Conservation (phyloP, 2,888 invertebrate genomes). For the Lamproptera curius region DNA sequence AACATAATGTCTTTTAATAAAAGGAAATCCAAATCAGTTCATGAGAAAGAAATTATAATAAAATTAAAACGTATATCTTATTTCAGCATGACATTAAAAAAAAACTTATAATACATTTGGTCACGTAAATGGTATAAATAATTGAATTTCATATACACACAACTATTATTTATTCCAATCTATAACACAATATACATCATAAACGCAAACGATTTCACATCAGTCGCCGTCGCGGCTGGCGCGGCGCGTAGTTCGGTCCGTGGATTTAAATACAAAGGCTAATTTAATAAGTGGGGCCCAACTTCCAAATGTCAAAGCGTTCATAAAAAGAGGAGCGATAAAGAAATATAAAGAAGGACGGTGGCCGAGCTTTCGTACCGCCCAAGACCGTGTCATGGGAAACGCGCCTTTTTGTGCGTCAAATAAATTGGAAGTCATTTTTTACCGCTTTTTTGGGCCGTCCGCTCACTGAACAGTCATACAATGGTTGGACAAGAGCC, state of each 20-base stretch:
- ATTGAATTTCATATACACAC: no score
- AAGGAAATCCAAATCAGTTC: no score
- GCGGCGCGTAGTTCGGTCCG: conserved; percentile 63
- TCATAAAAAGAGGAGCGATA: conserved; percentile 54
- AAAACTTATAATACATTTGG: no score
- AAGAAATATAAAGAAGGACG: conserved; percentile 63
- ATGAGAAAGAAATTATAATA: no score
- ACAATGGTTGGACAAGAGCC: conserved; percentile 75
- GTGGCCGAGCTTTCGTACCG: conserved; percentile 52
- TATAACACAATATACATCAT: no score
- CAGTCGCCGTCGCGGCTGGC: conserved; percentile 51
- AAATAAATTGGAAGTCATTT: conserved; percentile 77
- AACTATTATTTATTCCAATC: no score
- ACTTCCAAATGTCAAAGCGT: conserved; percentile 71
- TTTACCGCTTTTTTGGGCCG: conserved; percentile 54
- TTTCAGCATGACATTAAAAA: no score
- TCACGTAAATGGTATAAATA: no score
- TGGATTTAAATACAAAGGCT: conserved; percentile 76
- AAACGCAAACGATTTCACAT: no score
- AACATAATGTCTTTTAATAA: no score
- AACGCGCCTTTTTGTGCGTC: conserved; percentile 66
- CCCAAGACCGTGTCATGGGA: conserved; percentile 69
- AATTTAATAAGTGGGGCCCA: conserved; percentile 74
- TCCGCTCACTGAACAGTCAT: conserved; percentile 59
- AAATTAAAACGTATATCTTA: no score